Percentiles rank a stretch among this genome's conserved stretches.
These are phyloP conservation scores for Vicugna pacos DNA, from an alignment of 2,113 vertebrate species.

Conservation along the genomic window DNA sequence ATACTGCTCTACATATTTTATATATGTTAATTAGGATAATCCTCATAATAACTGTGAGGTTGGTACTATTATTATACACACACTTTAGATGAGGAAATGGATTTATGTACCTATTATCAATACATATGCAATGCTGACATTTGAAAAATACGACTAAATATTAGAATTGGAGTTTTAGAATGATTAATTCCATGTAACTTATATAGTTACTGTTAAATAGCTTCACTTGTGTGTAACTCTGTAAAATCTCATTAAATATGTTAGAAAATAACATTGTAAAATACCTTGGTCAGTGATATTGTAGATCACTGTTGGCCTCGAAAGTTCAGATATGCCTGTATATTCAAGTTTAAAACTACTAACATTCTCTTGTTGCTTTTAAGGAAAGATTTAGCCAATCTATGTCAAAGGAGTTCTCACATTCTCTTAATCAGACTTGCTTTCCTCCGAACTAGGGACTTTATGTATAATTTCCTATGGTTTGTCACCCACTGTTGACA, in stretches of 20 bases:
- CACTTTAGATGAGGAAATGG: neutral
- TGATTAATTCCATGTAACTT: slow-evolving; percentile 27
- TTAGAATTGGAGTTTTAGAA: neutral
- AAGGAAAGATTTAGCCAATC: neutral
- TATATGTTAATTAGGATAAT: neutral
- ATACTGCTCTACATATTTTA: neutral
- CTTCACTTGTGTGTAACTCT: neutral
- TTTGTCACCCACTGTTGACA: neutral
- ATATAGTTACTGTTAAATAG: neutral
- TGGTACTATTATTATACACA: neutral
- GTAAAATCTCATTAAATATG: neutral
- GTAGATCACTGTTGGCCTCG: neutral
- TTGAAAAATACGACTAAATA: neutral
- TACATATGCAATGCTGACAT: neutral
- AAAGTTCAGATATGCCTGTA: neutral
- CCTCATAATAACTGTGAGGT: neutral
- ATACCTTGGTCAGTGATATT: neutral
- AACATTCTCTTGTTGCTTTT: neutral
- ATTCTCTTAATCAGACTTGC: neutral
- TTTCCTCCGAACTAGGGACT: neutral
- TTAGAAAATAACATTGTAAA: slow-evolving; percentile 34
- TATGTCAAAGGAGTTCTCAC: neutral
- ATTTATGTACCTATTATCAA: neutral
- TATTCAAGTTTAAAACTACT: neutral
- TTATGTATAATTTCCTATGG: neutral